Percentiles rank a stretch among this genome's conserved stretches.
phyloP scores from a whole-genome alignment of 2,888 invertebrate species.

The Callosobruchus maculatus region DNA sequence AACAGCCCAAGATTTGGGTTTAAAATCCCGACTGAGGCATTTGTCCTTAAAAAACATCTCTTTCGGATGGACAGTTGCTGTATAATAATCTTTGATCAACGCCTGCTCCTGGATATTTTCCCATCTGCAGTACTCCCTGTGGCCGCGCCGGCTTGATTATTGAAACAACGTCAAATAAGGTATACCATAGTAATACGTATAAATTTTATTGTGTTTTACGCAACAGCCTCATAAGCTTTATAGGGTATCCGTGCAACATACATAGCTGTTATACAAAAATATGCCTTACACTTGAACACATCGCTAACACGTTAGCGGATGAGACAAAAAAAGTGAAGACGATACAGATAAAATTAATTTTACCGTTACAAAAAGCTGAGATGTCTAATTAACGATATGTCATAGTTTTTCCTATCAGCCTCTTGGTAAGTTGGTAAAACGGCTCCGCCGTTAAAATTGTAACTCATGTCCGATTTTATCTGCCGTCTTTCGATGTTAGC shows the following conservation, averaged over 20 bases:
- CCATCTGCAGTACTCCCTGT: no score
- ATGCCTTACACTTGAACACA: background rate
- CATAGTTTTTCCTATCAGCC: background rate
- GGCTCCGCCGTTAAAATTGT: slow-evolving; percentile 1
- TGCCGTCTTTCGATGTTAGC: background rate
- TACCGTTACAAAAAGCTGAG: background rate
- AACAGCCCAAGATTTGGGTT: no score
- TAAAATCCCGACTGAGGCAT: no score
- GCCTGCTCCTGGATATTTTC: no score
- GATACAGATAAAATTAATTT: background rate
- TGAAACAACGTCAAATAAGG: no score
- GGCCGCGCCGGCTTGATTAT: no score
- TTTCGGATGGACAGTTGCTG: no score
- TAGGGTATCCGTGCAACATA: background rate
- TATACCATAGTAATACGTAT: no score
- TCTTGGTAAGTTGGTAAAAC: background rate
- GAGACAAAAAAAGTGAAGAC: background rate
- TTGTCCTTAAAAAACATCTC: no score
- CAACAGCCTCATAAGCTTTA: background rate
- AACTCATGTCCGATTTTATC: slow-evolving; percentile 3
- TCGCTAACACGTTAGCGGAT: background rate
- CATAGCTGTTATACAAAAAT: background rate
- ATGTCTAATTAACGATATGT: background rate
- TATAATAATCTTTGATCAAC: no score
- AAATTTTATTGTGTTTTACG: no score